Percentiles rank a stretch among this genome's conserved stretches.
phyloP scores from a whole-genome alignment of 2,113 vertebrate genomes.

The Grantiella picta region DNA sequence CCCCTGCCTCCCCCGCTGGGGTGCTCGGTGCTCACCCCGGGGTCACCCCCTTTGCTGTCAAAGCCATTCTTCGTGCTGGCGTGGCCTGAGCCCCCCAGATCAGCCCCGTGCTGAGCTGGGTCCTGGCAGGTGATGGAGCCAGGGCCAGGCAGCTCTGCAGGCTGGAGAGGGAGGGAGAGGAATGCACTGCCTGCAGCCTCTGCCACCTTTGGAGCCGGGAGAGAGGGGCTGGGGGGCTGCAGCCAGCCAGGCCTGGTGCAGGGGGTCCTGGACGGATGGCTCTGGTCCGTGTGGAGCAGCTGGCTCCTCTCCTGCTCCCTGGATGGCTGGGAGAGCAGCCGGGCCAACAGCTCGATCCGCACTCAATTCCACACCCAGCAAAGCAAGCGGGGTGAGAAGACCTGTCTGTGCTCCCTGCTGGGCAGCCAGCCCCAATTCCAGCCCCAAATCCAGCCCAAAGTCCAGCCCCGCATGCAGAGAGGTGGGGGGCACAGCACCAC shows the following conservation, averaged over 20 bases:
- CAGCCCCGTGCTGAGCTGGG: not conserved
- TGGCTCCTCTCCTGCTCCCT: not conserved
- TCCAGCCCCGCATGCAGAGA: not conserved
- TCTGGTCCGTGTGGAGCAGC: accelerated
- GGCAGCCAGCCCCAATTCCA: not conserved
- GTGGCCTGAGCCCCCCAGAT: not conserved
- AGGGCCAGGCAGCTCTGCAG: not conserved
- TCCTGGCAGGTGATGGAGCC: not conserved
- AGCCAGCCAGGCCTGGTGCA: not conserved
- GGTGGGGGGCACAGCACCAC: not conserved
- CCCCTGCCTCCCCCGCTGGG: not conserved
- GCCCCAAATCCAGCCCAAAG: not conserved
- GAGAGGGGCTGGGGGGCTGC: not conserved
- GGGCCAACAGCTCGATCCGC: not conserved
- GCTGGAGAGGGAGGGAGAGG: not conserved
- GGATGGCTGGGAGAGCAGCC: not conserved
- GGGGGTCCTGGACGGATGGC: not conserved
- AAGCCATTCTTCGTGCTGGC: slow-evolving; percentile 47
- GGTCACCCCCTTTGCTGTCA: not conserved
- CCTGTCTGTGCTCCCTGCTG: not conserved
- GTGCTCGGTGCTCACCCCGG: not conserved
- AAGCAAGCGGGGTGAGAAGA: not conserved
- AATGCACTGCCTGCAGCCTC: not conserved
- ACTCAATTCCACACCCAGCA: not conserved
- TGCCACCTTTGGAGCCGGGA: not conserved